Percentiles rank a stretch among this genome's conserved stretches.
Conservation (phyloP, 2,888 invertebrate genomes). For the Holacanthella duospinosa region DNA sequence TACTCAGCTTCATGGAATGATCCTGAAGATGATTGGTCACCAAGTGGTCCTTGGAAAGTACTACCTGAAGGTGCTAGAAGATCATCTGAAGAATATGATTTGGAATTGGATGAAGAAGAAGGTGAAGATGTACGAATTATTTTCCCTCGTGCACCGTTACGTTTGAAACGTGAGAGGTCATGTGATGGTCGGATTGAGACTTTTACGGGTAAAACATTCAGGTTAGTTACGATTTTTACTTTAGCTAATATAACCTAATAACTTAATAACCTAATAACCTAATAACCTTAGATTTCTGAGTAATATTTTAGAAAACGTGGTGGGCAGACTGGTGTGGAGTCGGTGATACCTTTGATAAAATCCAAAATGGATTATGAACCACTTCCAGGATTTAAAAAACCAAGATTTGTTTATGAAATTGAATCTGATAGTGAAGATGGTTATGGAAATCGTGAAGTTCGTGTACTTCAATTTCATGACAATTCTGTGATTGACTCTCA, state of each 20-base stretch:
- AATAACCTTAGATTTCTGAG: too few relatives aligned
- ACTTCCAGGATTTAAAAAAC: constrained; percentile 14
- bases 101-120: neutral
- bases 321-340: too few relatives aligned
- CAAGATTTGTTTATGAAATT: constrained; percentile 17
- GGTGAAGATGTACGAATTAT: neutral
- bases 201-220: constrained; percentile 10
- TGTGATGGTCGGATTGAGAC: constrained; percentile 11
- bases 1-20: constrained; percentile 3
- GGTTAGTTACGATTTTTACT: neutral
- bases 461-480: constrained; percentile 15
- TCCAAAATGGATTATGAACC: constrained; percentile 15
- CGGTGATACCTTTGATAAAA: neutral
- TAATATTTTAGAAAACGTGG: neutral
- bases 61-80: neutral
- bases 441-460: constrained; percentile 5
- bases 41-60: neutral
- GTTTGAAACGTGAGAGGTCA: neutral
- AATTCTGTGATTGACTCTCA: constrained; percentile 14
- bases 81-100: neutral
- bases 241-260: too few relatives aligned
- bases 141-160: neutral
- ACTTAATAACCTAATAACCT: too few relatives aligned
- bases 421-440: constrained; percentile 12
- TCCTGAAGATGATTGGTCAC: neutral